Conservation (phyloP, 2,888 invertebrate species). For the Apamea monoglypha region DNA sequence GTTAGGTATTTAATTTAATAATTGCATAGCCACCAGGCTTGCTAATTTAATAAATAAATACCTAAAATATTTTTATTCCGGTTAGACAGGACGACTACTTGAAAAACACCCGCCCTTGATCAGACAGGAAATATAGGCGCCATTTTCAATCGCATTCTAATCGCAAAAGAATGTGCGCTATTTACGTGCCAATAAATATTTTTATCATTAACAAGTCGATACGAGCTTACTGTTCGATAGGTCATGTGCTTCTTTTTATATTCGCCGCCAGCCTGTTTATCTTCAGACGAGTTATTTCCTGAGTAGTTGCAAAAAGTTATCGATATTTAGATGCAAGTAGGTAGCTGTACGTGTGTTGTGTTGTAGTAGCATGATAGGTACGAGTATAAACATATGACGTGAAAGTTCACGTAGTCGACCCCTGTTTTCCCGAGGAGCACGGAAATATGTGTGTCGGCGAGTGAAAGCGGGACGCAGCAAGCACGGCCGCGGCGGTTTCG, state of each 20-base stretch:
- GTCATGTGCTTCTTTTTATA: conserved; percentile 16
- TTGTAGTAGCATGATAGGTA: conserved; percentile 69
- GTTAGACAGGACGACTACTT: conserved; percentile 15
- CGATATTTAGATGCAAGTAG: conserved; percentile 40
- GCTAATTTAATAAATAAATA: conserved; percentile 14
- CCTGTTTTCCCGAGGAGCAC: conserved; percentile 83
- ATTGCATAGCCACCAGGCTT: conserved; percentile 6
- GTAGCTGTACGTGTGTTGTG: conserved; percentile 45
- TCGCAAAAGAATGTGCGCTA: conserved; percentile 24
- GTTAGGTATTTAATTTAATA: conserved; percentile 17
- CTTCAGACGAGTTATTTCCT: conserved; percentile 18
- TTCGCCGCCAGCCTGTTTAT: conserved; percentile 10
- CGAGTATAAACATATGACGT: conserved; percentile 84
- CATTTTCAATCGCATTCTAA: conserved; percentile 46
- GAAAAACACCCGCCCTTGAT: conserved; percentile 11
- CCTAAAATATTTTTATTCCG: conserved; percentile 6
- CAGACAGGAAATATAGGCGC: neutral
- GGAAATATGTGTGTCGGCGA: conserved; percentile 77
- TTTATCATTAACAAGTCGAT: conserved; percentile 19
- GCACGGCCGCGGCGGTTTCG: conserved; percentile 86
- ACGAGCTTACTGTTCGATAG: conserved; percentile 11
- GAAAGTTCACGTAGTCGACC: conserved; percentile 88
- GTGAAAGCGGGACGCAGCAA: conserved; percentile 83
- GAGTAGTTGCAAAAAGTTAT: conserved; percentile 43
- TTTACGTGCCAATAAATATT: conserved; percentile 20